phyloP scores from a whole-genome alignment of 2,888 invertebrate species.

The Eumacrocentrus americanus region DNA sequence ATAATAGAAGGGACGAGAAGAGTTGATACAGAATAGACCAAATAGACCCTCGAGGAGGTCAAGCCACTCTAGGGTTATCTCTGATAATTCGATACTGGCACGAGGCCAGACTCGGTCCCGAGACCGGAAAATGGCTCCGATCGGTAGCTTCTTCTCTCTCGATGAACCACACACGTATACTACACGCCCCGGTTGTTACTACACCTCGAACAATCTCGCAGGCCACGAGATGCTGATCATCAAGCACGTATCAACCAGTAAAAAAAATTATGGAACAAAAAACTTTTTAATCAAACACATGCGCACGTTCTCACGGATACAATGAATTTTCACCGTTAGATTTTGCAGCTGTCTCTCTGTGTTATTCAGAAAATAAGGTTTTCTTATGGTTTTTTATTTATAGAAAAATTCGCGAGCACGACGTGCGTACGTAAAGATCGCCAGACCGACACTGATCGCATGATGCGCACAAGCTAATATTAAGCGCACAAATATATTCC shows the following conservation, averaged over 20 bases:
- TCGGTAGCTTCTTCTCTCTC: neutral
- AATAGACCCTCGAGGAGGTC: constrained; percentile 32
- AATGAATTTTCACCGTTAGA: constrained; percentile 8
- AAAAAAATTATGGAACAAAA: neutral
- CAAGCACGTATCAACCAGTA: neutral
- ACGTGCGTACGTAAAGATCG: constrained; percentile 52
- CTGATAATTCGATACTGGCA: constrained; percentile 50
- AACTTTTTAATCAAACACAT: neutral
- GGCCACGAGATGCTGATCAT: neutral
- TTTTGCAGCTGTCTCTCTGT: neutral
- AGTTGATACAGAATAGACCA: neutral
- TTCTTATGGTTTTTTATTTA: neutral
- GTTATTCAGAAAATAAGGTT: neutral
- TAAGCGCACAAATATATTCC: constrained; percentile 40
- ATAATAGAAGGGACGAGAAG: neutral
- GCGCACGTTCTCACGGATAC: neutral
- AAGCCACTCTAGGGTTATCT: constrained; percentile 26
- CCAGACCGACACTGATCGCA: constrained; percentile 53
- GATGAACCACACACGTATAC: neutral
- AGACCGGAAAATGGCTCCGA: constrained; percentile 42
- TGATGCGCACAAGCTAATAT: constrained; percentile 44
- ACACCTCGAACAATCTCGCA: constrained; percentile 8
- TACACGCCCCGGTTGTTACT: constrained; percentile 9
- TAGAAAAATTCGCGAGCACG: neutral
- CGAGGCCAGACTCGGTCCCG: constrained; percentile 37